These are phyloP conservation scores for Drosophila biarmipes DNA, from an alignment of 1,140 invertebrate species.

Conservation along the genomic window DNA sequence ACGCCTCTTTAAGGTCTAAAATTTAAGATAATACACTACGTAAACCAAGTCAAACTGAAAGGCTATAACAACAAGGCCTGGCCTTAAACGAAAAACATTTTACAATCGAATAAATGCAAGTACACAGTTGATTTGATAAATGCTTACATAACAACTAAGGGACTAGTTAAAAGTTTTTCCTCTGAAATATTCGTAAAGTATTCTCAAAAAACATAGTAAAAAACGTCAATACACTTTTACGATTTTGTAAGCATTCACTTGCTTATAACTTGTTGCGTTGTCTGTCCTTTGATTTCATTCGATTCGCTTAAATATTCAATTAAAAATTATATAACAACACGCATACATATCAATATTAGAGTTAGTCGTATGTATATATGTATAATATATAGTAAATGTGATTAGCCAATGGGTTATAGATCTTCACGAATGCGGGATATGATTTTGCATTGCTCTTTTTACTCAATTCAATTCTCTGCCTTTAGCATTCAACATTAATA, in stretches of 20 bases:
- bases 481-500: constrained; percentile 71
- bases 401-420: constrained; percentile 71
- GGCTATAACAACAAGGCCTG: constrained; percentile 66
- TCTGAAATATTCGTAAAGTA: constrained; percentile 42
- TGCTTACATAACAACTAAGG: constrained; percentile 57
- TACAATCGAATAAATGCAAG: constrained; percentile 44
- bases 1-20: constrained; percentile 14
- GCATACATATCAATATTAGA: constrained; percentile 55
- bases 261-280: constrained; percentile 78
- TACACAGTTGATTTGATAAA: constrained; percentile 17
- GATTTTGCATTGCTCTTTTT: constrained; percentile 66
- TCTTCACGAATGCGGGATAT: constrained; percentile 62
- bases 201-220: constrained; percentile 41
- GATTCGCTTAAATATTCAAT: constrained; percentile 59
- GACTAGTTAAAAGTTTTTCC: constrained; percentile 61
- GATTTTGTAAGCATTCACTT: constrained; percentile 71
- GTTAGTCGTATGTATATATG: constrained; percentile 53
- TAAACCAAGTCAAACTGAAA: constrained; percentile 38
- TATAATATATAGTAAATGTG: constrained; percentile 61
- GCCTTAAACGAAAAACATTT: constrained; percentile 58
- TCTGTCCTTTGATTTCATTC: constrained; percentile 75
- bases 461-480: constrained; percentile 25
- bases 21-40: constrained; percentile 10
- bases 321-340: constrained; percentile 81
- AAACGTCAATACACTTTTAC: constrained; percentile 32